Evolutionary conservation across 2,888 invertebrate species (phyloP).

Genomic region (Coelopa pilipes): DNA sequence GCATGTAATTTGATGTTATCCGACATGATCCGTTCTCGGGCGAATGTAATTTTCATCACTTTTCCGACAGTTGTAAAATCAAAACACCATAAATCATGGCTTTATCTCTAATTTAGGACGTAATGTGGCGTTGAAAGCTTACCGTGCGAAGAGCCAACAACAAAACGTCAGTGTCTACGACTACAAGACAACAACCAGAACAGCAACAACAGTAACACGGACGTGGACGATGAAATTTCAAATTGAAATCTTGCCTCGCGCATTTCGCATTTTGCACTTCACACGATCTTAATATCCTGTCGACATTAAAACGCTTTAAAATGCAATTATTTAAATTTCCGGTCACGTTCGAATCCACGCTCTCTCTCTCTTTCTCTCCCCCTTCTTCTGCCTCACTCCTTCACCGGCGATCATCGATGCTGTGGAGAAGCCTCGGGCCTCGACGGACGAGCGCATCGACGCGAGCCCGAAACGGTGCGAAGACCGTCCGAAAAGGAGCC

Average conservation of each 20-base stretch:
- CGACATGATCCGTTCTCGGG: too few relatives aligned
- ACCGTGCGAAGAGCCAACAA: background rate
- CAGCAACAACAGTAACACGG: background rate
- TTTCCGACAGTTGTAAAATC: too few relatives aligned
- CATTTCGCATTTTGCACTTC: conserved; percentile 15
- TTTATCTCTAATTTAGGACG: too few relatives aligned
- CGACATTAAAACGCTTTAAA: conserved; percentile 17
- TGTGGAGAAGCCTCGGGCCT: background rate
- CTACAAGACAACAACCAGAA: background rate
- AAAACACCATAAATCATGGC: too few relatives aligned
- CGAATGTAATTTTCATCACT: too few relatives aligned
- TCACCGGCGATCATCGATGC: too few relatives aligned
- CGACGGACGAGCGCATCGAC: background rate
- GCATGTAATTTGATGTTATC: too few relatives aligned
- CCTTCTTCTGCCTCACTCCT: background rate
- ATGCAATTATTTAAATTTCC: conserved; percentile 31
- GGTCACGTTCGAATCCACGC: conserved; percentile 3
- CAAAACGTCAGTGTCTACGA: too few relatives aligned
- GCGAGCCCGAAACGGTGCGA: too few relatives aligned
- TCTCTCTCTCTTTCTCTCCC: background rate
- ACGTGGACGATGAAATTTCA: background rate
- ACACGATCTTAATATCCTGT: conserved; percentile 32
- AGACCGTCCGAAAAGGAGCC: too few relatives aligned
- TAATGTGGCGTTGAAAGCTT: background rate
- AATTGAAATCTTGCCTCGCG: background rate